Percentiles rank a stretch among this genome's conserved stretches.
Conservation (phyloP, 1,140 invertebrate genomes). For the Anoplophora glabripennis region DNA sequence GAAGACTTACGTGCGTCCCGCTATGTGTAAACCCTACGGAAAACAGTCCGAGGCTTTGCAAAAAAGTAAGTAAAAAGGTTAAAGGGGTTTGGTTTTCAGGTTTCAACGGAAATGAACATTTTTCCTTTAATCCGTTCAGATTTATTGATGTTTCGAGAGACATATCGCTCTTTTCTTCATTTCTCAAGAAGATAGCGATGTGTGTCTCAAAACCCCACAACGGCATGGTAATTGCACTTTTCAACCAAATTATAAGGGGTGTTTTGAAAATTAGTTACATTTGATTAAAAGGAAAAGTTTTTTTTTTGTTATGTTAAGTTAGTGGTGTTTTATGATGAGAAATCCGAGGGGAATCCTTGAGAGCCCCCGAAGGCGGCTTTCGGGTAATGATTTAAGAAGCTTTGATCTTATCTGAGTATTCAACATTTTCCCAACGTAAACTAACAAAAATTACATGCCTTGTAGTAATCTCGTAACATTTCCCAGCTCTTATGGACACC, state of each 20-base stretch:
- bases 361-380: slow-evolving; percentile 37
- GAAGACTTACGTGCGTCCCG: slow-evolving; percentile 77
- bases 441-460: neutral
- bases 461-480: neutral
- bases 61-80: slow-evolving; percentile 64
- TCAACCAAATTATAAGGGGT: too few species aligned
- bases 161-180: too few species aligned
- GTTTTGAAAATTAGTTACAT: too few species aligned
- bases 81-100: neutral
- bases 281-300: too few species aligned
- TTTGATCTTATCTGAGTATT: slow-evolving; percentile 46
- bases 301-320: too few species aligned
- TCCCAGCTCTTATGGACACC: slow-evolving; percentile 75
- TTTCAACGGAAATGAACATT: too few species aligned
- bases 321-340: slow-evolving; percentile 45
- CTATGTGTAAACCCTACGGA: slow-evolving; percentile 85
- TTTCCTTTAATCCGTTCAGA: too few species aligned
- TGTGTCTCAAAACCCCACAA: too few species aligned
- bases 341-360: slow-evolving; percentile 40
- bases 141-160: too few species aligned
- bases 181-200: too few species aligned
- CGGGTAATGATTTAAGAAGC: slow-evolving; percentile 41
- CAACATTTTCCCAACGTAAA: neutral
- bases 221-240: too few species aligned
- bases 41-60: slow-evolving; percentile 83